Percentiles rank a stretch among this genome's conserved stretches.
These are phyloP conservation scores for Cynopterus sphinx DNA, from an alignment of 2,797 vertebrate species.

Conservation along the genomic window DNA sequence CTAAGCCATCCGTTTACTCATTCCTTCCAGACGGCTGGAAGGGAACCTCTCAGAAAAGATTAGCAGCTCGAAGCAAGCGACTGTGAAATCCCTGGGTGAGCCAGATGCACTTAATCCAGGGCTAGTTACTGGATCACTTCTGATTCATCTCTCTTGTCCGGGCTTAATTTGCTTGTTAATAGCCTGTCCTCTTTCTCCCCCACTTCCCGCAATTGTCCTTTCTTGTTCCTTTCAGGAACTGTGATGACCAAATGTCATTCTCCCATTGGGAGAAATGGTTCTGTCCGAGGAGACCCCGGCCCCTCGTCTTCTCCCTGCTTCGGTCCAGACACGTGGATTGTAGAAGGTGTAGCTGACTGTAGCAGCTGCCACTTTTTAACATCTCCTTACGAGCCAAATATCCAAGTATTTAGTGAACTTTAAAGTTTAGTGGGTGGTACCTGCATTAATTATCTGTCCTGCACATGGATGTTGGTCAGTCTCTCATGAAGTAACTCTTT, in stretches of 20 bases:
- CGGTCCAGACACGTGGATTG: accelerated
- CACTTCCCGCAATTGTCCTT: neutral
- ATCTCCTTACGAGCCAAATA: neutral
- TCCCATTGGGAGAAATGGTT: neutral
- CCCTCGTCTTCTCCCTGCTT: neutral
- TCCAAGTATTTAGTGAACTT: neutral
- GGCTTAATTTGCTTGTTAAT: constrained; percentile 58
- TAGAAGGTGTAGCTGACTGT: neutral
- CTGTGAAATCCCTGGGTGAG: constrained; percentile 78
- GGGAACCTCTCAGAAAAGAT: constrained; percentile 78
- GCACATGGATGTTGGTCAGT: neutral
- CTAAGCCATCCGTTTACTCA: constrained; percentile 64
- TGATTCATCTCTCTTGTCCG: constrained; percentile 60
- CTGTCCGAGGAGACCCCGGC: neutral
- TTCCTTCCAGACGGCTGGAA: constrained; percentile 78
- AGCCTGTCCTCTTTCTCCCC: constrained; percentile 22
- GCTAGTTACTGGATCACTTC: constrained; percentile 69
- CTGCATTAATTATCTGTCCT: neutral
- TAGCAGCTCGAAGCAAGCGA: constrained; percentile 75
- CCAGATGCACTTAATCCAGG: constrained; percentile 77
- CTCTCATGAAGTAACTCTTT: neutral
- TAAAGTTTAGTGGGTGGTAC: neutral
- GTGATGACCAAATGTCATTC: neutral
- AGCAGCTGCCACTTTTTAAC: neutral
- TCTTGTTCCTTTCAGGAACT: constrained; percentile 43